Conservation (phyloP, 2,888 invertebrate genomes). For the Idaea dimidiata region DNA sequence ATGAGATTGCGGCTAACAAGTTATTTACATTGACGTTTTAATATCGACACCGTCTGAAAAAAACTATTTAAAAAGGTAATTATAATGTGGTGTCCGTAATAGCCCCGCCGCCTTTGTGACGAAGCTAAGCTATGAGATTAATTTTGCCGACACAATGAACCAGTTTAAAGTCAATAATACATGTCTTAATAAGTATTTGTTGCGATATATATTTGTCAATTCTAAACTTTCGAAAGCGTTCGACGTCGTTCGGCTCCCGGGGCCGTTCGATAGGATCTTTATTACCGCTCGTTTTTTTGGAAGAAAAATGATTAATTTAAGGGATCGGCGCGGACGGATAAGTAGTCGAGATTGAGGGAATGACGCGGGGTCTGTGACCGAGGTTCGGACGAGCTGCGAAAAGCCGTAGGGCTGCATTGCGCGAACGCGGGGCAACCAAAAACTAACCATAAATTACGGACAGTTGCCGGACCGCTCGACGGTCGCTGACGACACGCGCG, state of each 20-base stretch:
- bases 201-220: constrained; percentile 74
- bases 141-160: constrained; percentile 76
- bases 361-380: constrained; percentile 77
- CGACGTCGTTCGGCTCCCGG: constrained; percentile 46
- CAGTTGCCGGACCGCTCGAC: constrained; percentile 72
- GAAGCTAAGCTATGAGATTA: constrained; percentile 77
- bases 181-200: constrained; percentile 68
- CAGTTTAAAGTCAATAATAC: constrained; percentile 71
- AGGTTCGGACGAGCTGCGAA: constrained; percentile 51
- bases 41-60: constrained; percentile 71
- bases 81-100: constrained; percentile 75
- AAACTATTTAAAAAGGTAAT: constrained; percentile 81
- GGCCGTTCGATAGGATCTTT: constrained; percentile 67
- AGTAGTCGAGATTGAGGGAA: constrained; percentile 78
- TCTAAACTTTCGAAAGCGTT: constrained; percentile 64
- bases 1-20: constrained; percentile 82
- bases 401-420: constrained; percentile 77
- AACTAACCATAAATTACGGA: constrained; percentile 82
- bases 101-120: constrained; percentile 72
- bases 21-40: constrained; percentile 82
- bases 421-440: constrained; percentile 75
- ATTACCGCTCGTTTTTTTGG: constrained; percentile 62
- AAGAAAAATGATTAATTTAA: constrained; percentile 73
- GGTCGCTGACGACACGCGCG: constrained; percentile 74
- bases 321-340: constrained; percentile 74